These are phyloP conservation scores for Andrena praecox DNA, from an alignment of 2,888 invertebrate species.

Conservation along the genomic window DNA sequence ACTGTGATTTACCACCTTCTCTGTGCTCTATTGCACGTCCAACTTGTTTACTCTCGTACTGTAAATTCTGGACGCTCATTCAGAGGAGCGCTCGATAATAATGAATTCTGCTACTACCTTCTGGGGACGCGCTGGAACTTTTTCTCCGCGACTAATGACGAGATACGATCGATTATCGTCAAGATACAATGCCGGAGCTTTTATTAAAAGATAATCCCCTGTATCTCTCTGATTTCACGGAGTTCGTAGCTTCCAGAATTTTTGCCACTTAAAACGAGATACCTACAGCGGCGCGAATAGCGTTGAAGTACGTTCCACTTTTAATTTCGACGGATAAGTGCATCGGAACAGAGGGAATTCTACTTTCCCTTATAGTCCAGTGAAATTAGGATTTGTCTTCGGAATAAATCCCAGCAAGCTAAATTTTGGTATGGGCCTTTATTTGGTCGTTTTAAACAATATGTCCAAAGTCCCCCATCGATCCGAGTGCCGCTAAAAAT, in stretches of 20 bases:
- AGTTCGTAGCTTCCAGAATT: background rate
- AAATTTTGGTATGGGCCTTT: no score
- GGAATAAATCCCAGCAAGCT: no score
- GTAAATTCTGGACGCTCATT: background rate
- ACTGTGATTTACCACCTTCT: background rate
- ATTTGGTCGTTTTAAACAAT: no score
- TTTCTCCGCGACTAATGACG: background rate
- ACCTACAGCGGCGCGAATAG: background rate
- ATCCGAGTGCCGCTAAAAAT: no score
- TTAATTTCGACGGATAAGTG: background rate
- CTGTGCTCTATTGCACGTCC: background rate
- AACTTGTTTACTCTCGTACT: background rate
- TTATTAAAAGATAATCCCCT: slow-evolving; percentile 22
- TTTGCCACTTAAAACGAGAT: background rate
- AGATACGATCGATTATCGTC: background rate
- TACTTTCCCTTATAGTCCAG: background rate
- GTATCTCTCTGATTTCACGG: slow-evolving; percentile 8
- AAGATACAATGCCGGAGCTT: slow-evolving; percentile 18
- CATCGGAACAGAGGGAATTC: background rate
- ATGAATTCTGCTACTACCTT: no score
- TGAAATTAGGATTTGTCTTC: no score
- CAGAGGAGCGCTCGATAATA: background rate
- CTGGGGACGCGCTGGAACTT: no score
- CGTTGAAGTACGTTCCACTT: background rate
- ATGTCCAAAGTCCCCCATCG: no score